phyloP scores from a whole-genome alignment of 53 echinoderm and acorn worm genomes.

The Henricia sp. region DNA sequence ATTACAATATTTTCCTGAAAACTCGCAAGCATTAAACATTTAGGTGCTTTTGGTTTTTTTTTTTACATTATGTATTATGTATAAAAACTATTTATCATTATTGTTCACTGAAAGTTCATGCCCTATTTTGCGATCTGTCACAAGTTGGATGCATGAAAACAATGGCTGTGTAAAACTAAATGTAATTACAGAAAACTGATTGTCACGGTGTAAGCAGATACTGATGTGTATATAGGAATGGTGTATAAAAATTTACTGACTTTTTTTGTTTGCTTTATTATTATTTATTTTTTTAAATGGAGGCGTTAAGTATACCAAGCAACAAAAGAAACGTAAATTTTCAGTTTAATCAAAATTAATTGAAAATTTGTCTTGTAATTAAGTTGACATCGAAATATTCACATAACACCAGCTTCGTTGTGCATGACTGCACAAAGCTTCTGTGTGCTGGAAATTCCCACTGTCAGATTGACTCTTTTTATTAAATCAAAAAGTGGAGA shows the following conservation, averaged over 20 bases:
- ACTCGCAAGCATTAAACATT: not conserved
- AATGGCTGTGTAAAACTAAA: not conserved
- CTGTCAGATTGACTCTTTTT: no score
- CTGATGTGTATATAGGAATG: constrained; percentile 49
- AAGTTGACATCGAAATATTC: not conserved
- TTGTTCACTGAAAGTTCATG: no score
- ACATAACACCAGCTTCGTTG: not conserved
- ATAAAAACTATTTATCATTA: not conserved
- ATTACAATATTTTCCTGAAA: not conserved
- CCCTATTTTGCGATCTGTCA: no score
- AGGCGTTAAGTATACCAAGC: no score
- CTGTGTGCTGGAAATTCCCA: no score
- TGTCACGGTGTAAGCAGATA: not conserved
- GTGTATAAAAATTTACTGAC: constrained; percentile 35
- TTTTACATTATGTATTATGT: not conserved
- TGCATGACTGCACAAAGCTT: no score
- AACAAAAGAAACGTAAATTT: no score
- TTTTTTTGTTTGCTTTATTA: not conserved
- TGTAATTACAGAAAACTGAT: constrained; percentile 10
- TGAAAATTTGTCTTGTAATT: not conserved
- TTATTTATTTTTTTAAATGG: not conserved
- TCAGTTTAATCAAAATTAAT: no score
- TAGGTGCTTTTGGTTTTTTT: not conserved
- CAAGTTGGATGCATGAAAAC: no score
- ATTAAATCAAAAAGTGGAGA: no score